Evolutionary conservation across 64 coral and sea anemone genomes (phyloP).

Genomic region (Porites lutea): DNA sequence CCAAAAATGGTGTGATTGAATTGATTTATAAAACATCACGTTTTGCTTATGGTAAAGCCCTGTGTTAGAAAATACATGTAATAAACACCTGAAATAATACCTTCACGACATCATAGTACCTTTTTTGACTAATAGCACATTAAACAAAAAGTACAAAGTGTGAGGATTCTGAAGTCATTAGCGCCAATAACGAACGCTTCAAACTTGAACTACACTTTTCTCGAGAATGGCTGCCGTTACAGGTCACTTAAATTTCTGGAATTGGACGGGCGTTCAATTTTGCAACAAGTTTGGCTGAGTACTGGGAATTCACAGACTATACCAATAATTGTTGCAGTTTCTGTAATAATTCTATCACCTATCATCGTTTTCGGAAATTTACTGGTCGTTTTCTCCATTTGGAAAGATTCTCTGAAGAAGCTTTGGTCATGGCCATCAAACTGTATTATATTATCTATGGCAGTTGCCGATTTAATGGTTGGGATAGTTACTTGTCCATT

Average conservation of each 20-base stretch:
- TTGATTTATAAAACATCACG: too few relatives aligned
- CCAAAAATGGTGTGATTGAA: too few relatives aligned
- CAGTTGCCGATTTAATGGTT: conserved; percentile 30
- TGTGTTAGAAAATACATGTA: too few relatives aligned
- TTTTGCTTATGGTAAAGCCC: too few relatives aligned
- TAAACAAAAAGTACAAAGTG: too few relatives aligned
- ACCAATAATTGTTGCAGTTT: neutral
- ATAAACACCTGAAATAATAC: too few relatives aligned
- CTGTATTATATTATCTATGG: conserved; percentile 32
- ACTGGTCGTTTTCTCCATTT: conserved; percentile 29
- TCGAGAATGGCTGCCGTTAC: neutral
- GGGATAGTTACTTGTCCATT: neutral
- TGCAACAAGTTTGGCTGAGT: neutral
- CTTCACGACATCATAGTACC: too few relatives aligned
- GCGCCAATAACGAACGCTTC: too few relatives aligned
- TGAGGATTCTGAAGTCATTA: too few relatives aligned
- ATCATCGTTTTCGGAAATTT: conserved; percentile 31
- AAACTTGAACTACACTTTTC: too few relatives aligned
- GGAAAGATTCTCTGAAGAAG: conserved; percentile 58
- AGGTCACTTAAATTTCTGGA: neutral
- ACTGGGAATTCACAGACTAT: neutral
- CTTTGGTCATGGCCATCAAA: conserved; percentile 48
- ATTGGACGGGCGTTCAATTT: neutral
- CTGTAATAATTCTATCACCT: neutral
- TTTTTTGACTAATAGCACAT: too few relatives aligned